Evolutionary conservation across 2,888 invertebrate genomes (phyloP), one percentile per base, ranked within the genome.

Genomic region (Neoitamus cyanurus): DNA sequence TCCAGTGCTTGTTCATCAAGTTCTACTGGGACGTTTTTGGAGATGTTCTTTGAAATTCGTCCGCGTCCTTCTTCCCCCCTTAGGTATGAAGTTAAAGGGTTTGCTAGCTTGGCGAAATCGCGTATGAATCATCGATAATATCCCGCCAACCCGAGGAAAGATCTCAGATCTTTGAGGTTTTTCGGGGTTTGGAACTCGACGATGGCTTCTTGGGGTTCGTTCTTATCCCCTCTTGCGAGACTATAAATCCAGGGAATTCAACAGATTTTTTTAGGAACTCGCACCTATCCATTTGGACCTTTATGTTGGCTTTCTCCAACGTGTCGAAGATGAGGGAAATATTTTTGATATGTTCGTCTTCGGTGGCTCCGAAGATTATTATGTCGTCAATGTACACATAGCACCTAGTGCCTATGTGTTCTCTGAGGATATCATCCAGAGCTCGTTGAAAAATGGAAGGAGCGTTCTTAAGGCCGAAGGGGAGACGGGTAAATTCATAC

Each of bases 31-130:
- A 68, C 34, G 72, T 83, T 82, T 34, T 83, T 75, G 13, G 85
- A 85, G 15, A 20, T 37, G 37, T 70, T 73, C 36, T 86, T 85
- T 25, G 85, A 83, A 20, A 86, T 70, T 3, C 84, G 58, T 58
- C 83, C 85, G 37, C 70, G 77, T 82, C 82, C 20, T 30, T 70
- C 73, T 82, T 37, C 11, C 31, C 31, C 84, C 3, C 70, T 70
- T 6, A 31, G 70, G 1, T 30, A 11, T 15, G 58, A 3, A 77
- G 85, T 85, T 1, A 84, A 80, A 28, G 73, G 80, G 77, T 85
- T n/a, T 0, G 77, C 42, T 9, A 77, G 0, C 20, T 77, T 77
- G 46, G 77, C 46, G n/a, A 28, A 42, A 6, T 77, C 77, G 11
- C 42, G 34, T 3, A 77, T 42, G 42, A 77, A 77, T 3, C 37